These are phyloP conservation scores for Chromoteleia sp. DNA, from an alignment of 2,888 invertebrate species.

Conservation along the genomic window DNA sequence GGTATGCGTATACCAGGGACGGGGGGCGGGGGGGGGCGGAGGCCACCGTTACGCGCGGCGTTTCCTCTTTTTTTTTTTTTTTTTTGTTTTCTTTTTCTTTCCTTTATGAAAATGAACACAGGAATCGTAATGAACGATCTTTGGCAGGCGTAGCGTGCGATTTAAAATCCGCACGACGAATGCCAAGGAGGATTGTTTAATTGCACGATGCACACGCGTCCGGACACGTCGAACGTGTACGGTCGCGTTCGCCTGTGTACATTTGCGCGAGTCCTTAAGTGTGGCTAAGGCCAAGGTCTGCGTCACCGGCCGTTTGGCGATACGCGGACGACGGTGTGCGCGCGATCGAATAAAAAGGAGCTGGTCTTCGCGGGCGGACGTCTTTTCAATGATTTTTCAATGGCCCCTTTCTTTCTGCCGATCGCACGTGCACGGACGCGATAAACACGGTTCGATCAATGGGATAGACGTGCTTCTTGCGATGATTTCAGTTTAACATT, in stretches of 20 bases:
- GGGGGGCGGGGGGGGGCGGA: too few relatives aligned
- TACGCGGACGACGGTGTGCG: constrained; percentile 14
- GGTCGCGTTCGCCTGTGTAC: neutral
- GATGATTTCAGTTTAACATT: constrained; percentile 28
- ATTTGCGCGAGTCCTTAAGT: constrained; percentile 23
- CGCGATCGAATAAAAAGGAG: constrained; percentile 25
- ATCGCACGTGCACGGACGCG: constrained; percentile 37
- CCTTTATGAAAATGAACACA: neutral
- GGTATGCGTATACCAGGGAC: too few relatives aligned
- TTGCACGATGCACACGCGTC: constrained; percentile 35
- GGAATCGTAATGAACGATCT: constrained; percentile 2
- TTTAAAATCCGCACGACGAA: constrained; percentile 1
- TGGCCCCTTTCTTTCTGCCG: constrained; percentile 35
- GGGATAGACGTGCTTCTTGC: constrained; percentile 31
- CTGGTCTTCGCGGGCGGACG: constrained; percentile 28
- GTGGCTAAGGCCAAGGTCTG: constrained; percentile 63
- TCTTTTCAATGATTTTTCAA: constrained; percentile 46
- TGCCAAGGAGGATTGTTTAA: constrained; percentile 28
- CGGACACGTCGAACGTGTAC: neutral
- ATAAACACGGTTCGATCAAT: constrained; percentile 34
- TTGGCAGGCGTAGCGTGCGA: constrained; percentile 12
- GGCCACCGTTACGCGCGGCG: constrained; percentile 34
- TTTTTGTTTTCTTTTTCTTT: neutral
- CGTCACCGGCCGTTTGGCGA: constrained; percentile 48
- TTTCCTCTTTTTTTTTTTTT: too few relatives aligned